These are phyloP conservation scores for Tachina lurida DNA, from an alignment of 2,888 invertebrate genomes.

Conservation along the genomic window DNA sequence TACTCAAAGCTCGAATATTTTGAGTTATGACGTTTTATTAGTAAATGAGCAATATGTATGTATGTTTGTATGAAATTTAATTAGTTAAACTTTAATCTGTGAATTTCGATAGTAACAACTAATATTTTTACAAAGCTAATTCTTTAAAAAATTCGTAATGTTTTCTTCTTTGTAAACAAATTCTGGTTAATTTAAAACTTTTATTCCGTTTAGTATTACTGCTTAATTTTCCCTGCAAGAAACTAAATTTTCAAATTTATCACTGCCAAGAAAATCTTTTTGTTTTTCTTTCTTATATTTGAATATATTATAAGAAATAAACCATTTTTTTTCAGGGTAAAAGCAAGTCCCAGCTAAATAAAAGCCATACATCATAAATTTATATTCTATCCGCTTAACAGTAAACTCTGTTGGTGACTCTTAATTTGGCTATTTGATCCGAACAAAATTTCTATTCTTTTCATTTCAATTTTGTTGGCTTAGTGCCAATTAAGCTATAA, in stretches of 20 bases:
- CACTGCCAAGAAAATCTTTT: conserved; percentile 24
- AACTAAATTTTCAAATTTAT: conserved; percentile 18
- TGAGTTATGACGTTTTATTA: too few species aligned
- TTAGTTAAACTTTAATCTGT: background rate
- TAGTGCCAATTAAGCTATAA: conserved; percentile 82
- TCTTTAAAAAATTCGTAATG: too few species aligned
- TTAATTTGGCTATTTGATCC: conserved; percentile 69
- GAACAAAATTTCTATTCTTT: conserved; percentile 18
- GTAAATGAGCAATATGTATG: too few species aligned
- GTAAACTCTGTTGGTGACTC: conserved; percentile 56
- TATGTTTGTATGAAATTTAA: too few species aligned
- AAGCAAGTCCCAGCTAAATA: conserved; percentile 6
- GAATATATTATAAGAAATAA: conserved; percentile 6
- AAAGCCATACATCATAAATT: conserved; percentile 66
- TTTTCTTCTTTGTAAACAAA: too few species aligned
- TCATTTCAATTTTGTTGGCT: conserved; percentile 74
- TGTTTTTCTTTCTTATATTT: background rate
- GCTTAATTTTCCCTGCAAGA: background rate
- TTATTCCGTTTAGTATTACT: background rate
- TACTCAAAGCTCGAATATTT: too few species aligned
- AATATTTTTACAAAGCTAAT: too few species aligned
- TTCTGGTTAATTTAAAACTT: background rate
- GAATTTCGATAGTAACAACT: too few species aligned
- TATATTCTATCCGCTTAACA: conserved; percentile 19
- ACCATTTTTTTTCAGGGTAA: background rate